phyloP scores from a whole-genome alignment of 2,888 invertebrate genomes.

The Mythimna impura region DNA sequence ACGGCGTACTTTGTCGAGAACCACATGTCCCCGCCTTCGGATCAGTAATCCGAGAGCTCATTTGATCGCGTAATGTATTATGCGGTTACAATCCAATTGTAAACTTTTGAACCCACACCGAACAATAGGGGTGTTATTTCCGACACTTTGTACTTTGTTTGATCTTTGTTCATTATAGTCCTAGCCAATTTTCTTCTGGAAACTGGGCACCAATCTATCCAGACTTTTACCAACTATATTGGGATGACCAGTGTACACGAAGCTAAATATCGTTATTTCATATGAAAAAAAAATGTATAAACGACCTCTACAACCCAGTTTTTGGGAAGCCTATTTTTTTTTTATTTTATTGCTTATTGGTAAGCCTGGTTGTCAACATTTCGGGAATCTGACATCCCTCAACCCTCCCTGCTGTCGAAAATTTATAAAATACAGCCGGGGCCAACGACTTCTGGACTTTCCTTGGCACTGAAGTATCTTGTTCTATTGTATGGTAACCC shows the following conservation, averaged over 20 bases:
- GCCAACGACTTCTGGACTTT: no score
- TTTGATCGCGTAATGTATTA: slow-evolving; percentile 44
- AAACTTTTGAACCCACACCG: slow-evolving; percentile 34
- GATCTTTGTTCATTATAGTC: background rate
- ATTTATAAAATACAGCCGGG: no score
- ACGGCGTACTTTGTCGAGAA: slow-evolving; percentile 11
- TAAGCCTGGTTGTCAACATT: no score
- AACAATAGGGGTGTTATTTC: slow-evolving; percentile 29
- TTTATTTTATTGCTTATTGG: no score
- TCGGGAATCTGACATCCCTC: no score
- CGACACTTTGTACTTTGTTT: slow-evolving; percentile 11
- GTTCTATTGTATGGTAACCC: no score
- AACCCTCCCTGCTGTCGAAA: no score
- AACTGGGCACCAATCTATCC: background rate
- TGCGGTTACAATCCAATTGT: slow-evolving; percentile 45
- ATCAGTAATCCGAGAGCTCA: slow-evolving; percentile 39
- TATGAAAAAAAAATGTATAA: no score
- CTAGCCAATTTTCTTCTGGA: background rate
- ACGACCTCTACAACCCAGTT: no score
- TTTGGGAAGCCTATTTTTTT: no score
- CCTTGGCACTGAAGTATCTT: no score
- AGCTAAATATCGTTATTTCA: no score
- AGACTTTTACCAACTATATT: background rate
- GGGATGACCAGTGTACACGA: background rate
- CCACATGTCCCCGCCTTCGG: slow-evolving; percentile 37